Evolutionary conservation across 1,140 invertebrate species (phyloP).

Genomic region (Drosophila watanabei): DNA sequence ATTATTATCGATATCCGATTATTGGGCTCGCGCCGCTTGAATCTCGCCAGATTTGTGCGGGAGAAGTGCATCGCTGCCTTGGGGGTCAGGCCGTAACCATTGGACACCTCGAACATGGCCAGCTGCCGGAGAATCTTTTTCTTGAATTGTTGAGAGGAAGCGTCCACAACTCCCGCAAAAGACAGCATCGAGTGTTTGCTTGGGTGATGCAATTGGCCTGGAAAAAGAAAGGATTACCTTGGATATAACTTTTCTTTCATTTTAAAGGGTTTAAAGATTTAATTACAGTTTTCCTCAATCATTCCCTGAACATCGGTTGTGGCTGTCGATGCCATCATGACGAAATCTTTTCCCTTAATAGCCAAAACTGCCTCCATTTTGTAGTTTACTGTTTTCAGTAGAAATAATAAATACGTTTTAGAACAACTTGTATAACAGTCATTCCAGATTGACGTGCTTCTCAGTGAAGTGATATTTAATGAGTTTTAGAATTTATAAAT

Average conservation of each 20-base stretch:
- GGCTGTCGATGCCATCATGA: conserved; percentile 40
- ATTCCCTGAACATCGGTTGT: not conserved
- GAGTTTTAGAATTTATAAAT: too few species aligned
- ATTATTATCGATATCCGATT: conserved; percentile 72
- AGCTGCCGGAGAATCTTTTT: conserved; percentile 98
- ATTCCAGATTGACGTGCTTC: not conserved
- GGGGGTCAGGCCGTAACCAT: conserved; percentile 97
- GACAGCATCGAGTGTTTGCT: conserved; percentile 8
- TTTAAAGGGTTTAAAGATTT: too few species aligned
- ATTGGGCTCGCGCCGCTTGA: conserved; percentile 91
- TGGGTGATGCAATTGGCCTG: conserved; percentile 18
- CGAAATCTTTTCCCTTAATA: conserved; percentile 41
- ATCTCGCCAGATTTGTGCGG: conserved; percentile 94
- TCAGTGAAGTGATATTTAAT: not conserved
- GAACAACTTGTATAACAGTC: not conserved
- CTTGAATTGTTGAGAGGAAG: conserved; percentile 91
- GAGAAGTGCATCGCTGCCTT: conserved; percentile 96
- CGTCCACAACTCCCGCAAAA: conserved; percentile 15
- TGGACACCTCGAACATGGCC: conserved; percentile 98
- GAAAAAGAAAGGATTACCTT: not conserved
- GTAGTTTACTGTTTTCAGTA: too few species aligned
- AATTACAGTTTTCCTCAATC: conserved; percentile 28
- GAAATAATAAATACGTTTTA: not conserved
- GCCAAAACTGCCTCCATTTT: conserved; percentile 54
- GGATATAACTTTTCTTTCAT: not conserved